Evolutionary conservation across 2,113 vertebrate species (phyloP).

Genomic region (Lanius ludovicianus): DNA sequence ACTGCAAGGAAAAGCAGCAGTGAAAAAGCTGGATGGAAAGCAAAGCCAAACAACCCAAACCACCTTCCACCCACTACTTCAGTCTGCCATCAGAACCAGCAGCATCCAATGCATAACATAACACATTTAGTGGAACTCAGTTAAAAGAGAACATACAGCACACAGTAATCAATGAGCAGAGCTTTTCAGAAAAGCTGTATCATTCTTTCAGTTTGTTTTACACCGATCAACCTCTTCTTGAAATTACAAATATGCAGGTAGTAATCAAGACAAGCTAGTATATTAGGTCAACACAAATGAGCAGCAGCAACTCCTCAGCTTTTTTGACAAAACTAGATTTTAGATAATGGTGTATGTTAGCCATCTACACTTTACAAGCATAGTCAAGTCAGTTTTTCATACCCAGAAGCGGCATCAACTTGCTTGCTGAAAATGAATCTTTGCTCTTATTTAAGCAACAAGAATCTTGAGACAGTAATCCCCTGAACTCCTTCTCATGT

Average conservation of each 20-base stretch:
- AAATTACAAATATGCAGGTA: neutral
- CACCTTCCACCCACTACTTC: neutral
- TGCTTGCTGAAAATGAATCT: neutral
- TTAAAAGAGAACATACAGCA: neutral
- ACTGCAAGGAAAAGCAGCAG: neutral
- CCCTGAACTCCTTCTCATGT: neutral
- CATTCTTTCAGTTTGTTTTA: neutral
- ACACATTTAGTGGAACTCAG: neutral
- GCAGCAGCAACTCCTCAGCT: neutral
- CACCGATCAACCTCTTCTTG: accelerated
- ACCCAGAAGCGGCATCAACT: neutral
- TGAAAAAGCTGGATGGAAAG: neutral
- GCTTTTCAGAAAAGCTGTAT: neutral
- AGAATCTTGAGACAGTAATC: neutral
- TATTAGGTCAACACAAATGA: neutral
- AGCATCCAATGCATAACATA: neutral
- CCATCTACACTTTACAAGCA: neutral
- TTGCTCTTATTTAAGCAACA: neutral
- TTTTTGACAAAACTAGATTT: neutral
- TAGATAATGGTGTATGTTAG: neutral
- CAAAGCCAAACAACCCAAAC: neutral
- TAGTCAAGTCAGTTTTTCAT: neutral
- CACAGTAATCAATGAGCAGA: neutral
- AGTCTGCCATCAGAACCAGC: neutral
- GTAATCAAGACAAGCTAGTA: neutral